These are phyloP conservation scores for Octonoba sinensis DNA, from an alignment of 2,888 invertebrate species.

Conservation along the genomic window DNA sequence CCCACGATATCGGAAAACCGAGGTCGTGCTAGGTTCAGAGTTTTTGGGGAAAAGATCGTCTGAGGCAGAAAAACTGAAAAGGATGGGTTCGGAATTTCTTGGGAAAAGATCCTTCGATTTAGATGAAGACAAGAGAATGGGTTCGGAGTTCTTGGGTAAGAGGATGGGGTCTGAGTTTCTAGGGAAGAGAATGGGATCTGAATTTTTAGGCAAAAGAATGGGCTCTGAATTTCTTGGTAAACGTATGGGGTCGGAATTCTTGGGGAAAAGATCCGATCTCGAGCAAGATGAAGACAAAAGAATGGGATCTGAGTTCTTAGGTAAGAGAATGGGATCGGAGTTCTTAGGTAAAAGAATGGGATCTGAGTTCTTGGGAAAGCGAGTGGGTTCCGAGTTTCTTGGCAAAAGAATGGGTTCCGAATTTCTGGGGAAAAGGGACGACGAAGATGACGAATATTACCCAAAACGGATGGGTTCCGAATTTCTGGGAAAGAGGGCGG, in stretches of 20 bases:
- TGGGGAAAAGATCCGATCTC: slow-evolving; percentile 62
- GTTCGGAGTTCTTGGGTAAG: slow-evolving; percentile 49
- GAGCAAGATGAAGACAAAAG: slow-evolving; percentile 36
- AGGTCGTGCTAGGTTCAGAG: slow-evolving; percentile 53
- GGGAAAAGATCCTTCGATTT: slow-evolving; percentile 44
- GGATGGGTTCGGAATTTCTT: slow-evolving; percentile 40
- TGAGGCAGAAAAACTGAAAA: slow-evolving; percentile 5
- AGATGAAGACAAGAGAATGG: slow-evolving; percentile 53
- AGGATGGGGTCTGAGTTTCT: slow-evolving; percentile 56
- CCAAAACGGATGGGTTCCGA: slow-evolving; percentile 59
- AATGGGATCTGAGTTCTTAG: slow-evolving; percentile 57
- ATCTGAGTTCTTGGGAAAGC: slow-evolving; percentile 48
- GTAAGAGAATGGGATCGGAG: slow-evolving; percentile 51
- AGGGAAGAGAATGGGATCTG: slow-evolving; percentile 60
- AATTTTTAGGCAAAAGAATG: slow-evolving; percentile 61
- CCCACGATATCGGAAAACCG: slow-evolving; percentile 23
- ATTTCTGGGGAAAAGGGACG: slow-evolving; percentile 33
- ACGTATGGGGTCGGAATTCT: slow-evolving; percentile 67
- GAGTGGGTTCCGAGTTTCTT: slow-evolving; percentile 56
- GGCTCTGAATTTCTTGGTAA: slow-evolving; percentile 61
- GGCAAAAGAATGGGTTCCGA: slow-evolving; percentile 52
- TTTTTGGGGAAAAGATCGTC: slow-evolving; percentile 47
- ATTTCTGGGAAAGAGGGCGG: slow-evolving; percentile 43
- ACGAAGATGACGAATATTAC: not conserved
- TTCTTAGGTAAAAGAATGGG: slow-evolving; percentile 61